Evolutionary conservation across 2,113 vertebrate genomes (phyloP).

Genomic region (Eolophus roseicapilla): DNA sequence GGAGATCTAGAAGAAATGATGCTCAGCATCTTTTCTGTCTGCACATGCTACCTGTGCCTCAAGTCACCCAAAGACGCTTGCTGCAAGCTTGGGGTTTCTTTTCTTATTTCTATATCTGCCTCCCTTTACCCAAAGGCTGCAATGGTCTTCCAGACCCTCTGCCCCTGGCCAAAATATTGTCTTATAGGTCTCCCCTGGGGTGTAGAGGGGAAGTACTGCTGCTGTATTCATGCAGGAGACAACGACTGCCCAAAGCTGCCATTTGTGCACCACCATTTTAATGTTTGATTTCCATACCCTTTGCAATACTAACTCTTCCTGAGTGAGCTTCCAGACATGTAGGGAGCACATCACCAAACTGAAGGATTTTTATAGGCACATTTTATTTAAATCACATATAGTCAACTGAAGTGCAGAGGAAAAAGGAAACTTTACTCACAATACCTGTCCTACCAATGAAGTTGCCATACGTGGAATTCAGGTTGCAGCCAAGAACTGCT

Average conservation of each 20-base stretch:
- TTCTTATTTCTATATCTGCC: background rate
- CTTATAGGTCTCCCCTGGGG: background rate
- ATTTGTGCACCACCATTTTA: background rate
- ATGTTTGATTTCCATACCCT: background rate
- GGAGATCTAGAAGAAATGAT: background rate
- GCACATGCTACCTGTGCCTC: background rate
- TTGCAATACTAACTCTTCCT: background rate
- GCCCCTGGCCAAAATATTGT: background rate
- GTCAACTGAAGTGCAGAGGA: background rate
- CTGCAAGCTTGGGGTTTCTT: background rate
- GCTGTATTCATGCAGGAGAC: background rate
- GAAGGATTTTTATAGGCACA: background rate
- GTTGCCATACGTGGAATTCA: background rate
- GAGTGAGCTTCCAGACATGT: background rate
- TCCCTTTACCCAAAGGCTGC: background rate
- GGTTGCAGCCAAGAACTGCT: background rate
- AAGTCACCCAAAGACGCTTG: rapidly evolving
- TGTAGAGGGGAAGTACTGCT: background rate
- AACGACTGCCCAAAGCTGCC: background rate
- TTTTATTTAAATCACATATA: background rate
- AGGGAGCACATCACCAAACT: background rate
- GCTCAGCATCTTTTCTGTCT: background rate
- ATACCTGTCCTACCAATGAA: background rate
- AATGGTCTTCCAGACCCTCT: background rate
- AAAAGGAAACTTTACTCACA: background rate